Evolutionary conservation across 2,113 vertebrate species (phyloP).

Genomic region (Nycticebus coucang): DNA sequence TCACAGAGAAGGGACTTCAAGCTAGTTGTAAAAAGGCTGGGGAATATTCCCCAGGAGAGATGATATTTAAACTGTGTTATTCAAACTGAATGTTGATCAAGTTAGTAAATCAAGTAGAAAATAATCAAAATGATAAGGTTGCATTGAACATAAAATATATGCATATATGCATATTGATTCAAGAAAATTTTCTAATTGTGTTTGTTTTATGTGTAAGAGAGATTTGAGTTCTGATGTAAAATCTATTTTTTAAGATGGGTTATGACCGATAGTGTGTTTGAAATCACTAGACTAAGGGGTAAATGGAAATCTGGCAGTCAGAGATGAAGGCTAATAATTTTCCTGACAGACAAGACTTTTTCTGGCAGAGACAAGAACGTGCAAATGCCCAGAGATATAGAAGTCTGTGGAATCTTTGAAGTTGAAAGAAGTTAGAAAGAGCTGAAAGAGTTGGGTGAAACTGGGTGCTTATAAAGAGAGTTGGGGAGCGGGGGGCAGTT

Average conservation of each 20-base stretch:
- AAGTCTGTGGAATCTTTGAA: background rate
- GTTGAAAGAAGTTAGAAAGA: background rate
- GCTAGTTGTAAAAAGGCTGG: background rate
- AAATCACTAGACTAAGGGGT: background rate
- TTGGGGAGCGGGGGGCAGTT: background rate
- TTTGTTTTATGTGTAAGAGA: background rate
- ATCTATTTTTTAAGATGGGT: background rate
- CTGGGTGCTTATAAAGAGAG: background rate
- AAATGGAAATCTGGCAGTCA: background rate
- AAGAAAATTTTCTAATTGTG: background rate
- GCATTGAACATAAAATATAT: background rate
- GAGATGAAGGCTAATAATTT: constrained; percentile 21
- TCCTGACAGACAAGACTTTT: background rate
- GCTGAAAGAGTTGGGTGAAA: background rate
- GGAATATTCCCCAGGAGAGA: background rate
- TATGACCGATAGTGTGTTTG: background rate
- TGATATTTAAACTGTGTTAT: background rate
- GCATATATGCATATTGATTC: background rate
- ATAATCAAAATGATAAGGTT: background rate
- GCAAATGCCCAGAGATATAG: background rate
- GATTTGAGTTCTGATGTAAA: background rate
- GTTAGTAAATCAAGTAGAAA: background rate
- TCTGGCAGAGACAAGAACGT: background rate
- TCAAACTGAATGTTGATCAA: background rate
- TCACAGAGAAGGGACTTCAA: background rate